Evolutionary conservation across 2,888 invertebrate genomes (phyloP).

Genomic region (Trachelus troglodyta): DNA sequence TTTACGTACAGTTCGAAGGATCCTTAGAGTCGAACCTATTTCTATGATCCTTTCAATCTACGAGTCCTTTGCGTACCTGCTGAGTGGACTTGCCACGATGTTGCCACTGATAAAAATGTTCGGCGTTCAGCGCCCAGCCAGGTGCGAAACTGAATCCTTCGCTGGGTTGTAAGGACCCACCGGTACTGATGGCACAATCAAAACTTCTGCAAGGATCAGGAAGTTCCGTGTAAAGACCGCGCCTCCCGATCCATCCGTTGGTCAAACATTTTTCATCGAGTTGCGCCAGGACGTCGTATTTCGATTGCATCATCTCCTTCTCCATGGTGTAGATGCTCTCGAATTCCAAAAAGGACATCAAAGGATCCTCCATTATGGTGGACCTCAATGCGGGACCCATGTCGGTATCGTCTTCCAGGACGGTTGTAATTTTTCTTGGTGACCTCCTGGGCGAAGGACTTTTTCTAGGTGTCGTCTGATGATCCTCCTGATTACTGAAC

Average conservation of each 20-base stretch:
- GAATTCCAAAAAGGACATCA: constrained; percentile 55
- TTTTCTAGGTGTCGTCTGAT: constrained; percentile 10
- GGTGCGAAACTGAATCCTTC: constrained; percentile 74
- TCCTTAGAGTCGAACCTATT: neutral
- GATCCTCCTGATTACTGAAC: constrained; percentile 27
- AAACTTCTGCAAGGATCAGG: constrained; percentile 48
- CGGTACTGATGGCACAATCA: neutral
- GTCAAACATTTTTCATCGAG: constrained; percentile 46
- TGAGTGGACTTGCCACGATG: constrained; percentile 72
- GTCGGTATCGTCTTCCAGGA: constrained; percentile 39
- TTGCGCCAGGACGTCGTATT: constrained; percentile 42
- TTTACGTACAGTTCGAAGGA: neutral
- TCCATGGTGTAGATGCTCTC: constrained; percentile 54
- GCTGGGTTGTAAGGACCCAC: constrained; percentile 52
- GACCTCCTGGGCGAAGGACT: constrained; percentile 34
- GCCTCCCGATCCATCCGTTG: constrained; percentile 47
- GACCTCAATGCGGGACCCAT: constrained; percentile 44
- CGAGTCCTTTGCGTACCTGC: constrained; percentile 64
- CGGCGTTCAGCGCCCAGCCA: constrained; percentile 73
- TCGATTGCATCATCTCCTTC: constrained; percentile 49
- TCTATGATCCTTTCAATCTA: neutral
- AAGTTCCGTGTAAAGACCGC: constrained; percentile 53
- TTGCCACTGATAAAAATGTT: constrained; percentile 74
- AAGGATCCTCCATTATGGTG: constrained; percentile 27
- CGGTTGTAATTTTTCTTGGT: constrained; percentile 21